Conservation (phyloP, 2,888 invertebrate genomes). For the Leptodirus hochenwartii region DNA sequence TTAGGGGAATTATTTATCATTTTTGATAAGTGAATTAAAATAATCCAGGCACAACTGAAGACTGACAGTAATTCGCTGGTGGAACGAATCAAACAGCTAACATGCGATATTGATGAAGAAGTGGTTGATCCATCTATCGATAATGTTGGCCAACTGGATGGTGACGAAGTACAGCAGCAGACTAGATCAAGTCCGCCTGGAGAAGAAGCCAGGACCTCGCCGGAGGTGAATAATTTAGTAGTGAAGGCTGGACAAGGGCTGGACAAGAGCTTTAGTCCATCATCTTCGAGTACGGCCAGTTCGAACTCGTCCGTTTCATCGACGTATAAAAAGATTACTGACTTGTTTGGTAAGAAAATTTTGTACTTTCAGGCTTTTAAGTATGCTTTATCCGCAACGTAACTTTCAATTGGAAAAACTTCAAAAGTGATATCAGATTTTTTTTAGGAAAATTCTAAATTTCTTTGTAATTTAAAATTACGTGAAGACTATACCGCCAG, state of each 20-base stretch:
- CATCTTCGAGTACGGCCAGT: constrained; percentile 28
- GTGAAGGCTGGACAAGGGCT: too few relatives aligned
- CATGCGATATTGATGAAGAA: constrained; percentile 67
- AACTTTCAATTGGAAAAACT: too few relatives aligned
- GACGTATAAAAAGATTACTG: constrained; percentile 44
- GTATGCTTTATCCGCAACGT: too few relatives aligned
- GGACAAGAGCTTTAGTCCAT: constrained; percentile 40
- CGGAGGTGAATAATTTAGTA: constrained; percentile 16
- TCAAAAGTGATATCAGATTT: too few relatives aligned
- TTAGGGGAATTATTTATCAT: too few relatives aligned
- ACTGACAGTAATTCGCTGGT: constrained; percentile 64
- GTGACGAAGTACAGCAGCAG: constrained; percentile 13
- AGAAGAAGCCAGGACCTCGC: constrained; percentile 33
- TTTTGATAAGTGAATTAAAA: too few relatives aligned
- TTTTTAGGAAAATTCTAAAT: too few relatives aligned
- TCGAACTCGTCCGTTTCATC: constrained; percentile 39
- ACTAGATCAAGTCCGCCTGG: constrained; percentile 49
- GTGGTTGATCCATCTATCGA: too few relatives aligned
- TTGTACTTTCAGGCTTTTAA: too few relatives aligned
- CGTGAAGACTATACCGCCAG: too few relatives aligned
- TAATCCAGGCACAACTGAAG: constrained; percentile 30
- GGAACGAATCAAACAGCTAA: constrained; percentile 69
- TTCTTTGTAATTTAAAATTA: too few relatives aligned
- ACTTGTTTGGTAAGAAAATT: constrained; percentile 37
- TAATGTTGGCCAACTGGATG: constrained; percentile 28